These are phyloP conservation scores for Caranx ignobilis DNA, from an alignment of 2,113 vertebrate genomes.

Conservation along the genomic window DNA sequence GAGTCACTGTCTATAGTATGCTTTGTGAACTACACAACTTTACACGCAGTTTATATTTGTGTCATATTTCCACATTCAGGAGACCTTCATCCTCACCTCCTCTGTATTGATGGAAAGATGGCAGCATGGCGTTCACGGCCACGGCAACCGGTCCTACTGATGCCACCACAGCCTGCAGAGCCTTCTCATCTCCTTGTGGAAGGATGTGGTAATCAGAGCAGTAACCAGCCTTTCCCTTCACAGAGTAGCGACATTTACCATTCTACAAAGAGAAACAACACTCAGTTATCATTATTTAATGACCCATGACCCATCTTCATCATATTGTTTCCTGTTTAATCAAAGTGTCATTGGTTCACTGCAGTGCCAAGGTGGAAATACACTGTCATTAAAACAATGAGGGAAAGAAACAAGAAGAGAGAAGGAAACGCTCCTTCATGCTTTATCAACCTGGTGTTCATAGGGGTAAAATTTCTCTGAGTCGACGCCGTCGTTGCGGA, in stretches of 20 bases:
- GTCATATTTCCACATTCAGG: background rate
- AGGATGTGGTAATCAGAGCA: slow-evolving; percentile 72
- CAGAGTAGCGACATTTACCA: slow-evolving; percentile 74
- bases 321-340: background rate
- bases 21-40: too few species aligned
- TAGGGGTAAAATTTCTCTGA: slow-evolving; percentile 90
- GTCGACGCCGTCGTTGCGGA: slow-evolving; percentile 88
- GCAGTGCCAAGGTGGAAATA: too few species aligned
- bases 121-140: slow-evolving; percentile 73
- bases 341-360: background rate
- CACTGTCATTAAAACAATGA: too few species aligned
- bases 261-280: slow-evolving; percentile 61
- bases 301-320: background rate
- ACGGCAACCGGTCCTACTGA: slow-evolving; percentile 79
- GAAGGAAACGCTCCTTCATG: too few species aligned
- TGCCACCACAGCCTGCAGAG: slow-evolving; percentile 70
- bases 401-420: too few species aligned
- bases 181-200: slow-evolving; percentile 70
- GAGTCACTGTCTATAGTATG: too few species aligned
- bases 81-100: slow-evolving; percentile 67
- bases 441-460: slow-evolving; percentile 79
- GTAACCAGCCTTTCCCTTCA: slow-evolving; percentile 66
- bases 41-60: too few species aligned
- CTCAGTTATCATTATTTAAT: background rate
- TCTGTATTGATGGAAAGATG: slow-evolving; percentile 79